Conservation (phyloP, 2,113 vertebrate species). For the Antechinus flavipes region DNA sequence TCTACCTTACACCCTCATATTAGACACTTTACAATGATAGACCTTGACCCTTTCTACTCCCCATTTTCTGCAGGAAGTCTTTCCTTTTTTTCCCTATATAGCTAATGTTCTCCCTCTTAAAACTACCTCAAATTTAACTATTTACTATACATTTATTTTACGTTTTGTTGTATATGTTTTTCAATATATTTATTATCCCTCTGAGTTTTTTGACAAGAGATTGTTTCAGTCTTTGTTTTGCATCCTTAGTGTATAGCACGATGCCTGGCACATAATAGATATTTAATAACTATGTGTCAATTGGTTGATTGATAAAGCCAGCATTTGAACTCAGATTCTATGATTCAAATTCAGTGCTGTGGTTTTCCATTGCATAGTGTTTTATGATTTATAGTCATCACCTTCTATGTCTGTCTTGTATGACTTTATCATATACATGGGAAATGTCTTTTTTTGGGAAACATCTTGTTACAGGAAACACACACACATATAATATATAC, state of each 20-base stretch:
- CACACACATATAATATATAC: too few relatives aligned
- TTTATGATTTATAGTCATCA: neutral
- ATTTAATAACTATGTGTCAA: neutral
- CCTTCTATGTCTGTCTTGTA: neutral
- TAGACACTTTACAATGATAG: neutral
- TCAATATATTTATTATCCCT: neutral
- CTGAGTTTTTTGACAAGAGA: neutral
- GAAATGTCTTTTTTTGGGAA: neutral
- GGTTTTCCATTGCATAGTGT: neutral
- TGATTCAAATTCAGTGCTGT: neutral
- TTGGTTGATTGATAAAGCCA: neutral
- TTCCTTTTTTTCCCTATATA: neutral
- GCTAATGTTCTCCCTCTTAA: neutral
- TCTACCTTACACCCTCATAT: neutral
- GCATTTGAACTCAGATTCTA: neutral
- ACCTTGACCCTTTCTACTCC: neutral
- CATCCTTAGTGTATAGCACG: neutral
- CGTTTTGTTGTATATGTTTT: neutral
- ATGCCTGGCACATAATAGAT: neutral
- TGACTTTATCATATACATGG: neutral
- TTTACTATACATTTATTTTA: neutral
- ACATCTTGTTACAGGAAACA: neutral
- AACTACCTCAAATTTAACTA: neutral
- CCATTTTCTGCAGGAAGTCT: neutral
- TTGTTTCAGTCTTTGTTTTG: neutral